Evolutionary conservation across 2,797 vertebrate species (phyloP).

Genomic region (Sebastes alutus): DNA sequence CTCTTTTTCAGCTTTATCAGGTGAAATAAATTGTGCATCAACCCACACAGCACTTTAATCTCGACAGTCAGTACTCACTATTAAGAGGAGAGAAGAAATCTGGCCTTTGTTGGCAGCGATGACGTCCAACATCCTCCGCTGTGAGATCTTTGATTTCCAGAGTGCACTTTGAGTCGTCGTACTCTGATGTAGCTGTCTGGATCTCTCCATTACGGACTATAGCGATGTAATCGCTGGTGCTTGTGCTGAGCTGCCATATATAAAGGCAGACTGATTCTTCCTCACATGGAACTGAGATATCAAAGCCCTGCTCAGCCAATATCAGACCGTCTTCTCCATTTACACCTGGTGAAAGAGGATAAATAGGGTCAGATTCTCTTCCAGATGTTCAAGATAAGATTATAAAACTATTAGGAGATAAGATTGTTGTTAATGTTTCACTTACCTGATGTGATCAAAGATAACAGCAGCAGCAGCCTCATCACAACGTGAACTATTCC

Average conservation of each 20-base stretch:
- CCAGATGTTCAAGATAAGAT: neutral
- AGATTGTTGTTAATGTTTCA: neutral
- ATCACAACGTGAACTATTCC: neutral
- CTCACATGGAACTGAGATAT: constrained; percentile 19
- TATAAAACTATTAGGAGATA: neutral
- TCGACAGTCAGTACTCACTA: neutral
- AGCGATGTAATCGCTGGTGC: neutral
- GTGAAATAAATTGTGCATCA: neutral
- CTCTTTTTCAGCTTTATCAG: neutral
- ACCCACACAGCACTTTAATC: neutral
- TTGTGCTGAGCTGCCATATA: neutral
- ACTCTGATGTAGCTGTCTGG: neutral
- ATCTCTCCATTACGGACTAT: constrained; percentile 27
- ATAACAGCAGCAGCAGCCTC: constrained; percentile 29
- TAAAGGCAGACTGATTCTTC: constrained; percentile 37
- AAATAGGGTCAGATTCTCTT: neutral
- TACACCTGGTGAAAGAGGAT: constrained; percentile 1
- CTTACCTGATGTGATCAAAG: constrained; percentile 28
- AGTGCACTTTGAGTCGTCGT: constrained; percentile 3
- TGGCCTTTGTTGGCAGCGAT: neutral
- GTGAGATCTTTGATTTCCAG: constrained; percentile 11
- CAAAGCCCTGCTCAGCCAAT: neutral
- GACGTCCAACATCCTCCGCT: neutral
- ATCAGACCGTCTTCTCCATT: neutral
- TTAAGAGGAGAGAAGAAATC: neutral